These are phyloP conservation scores for Nymphalis io DNA, from an alignment of 1,140 invertebrate genomes.

Conservation along the genomic window DNA sequence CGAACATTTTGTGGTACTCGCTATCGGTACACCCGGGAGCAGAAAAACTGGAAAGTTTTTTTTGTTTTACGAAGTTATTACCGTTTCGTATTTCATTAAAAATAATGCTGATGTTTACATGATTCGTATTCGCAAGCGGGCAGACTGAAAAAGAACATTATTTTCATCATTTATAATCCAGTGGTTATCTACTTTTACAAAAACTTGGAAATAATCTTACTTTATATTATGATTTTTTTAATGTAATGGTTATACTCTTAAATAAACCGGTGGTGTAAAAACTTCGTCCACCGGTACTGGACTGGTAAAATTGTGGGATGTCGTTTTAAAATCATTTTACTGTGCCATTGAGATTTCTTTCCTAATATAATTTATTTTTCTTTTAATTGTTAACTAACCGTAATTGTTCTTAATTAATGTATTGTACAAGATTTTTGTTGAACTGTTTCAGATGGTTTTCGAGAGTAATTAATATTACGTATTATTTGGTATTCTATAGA, in stretches of 20 bases:
- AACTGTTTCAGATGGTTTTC: too few relatives aligned
- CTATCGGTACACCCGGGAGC: slow-evolving; percentile 22
- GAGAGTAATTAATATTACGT: too few relatives aligned
- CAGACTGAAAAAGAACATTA: too few relatives aligned
- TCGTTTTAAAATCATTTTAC: slow-evolving; percentile 3
- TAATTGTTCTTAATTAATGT: too few relatives aligned
- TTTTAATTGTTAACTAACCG: too few relatives aligned
- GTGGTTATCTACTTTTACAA: too few relatives aligned
- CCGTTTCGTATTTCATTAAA: background rate
- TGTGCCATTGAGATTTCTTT: slow-evolving; percentile 1
- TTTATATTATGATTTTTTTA: background rate
- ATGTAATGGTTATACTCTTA: background rate
- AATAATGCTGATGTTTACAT: background rate
- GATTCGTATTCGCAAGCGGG: too few relatives aligned
- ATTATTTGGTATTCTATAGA: too few relatives aligned
- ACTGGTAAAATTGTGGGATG: slow-evolving; percentile 4
- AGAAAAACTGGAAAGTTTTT: slow-evolving; percentile 5
- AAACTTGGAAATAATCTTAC: too few relatives aligned
- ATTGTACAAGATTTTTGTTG: too few relatives aligned
- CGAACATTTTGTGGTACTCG: slow-evolving; percentile 31
- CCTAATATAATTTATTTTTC: background rate
- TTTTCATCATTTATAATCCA: too few relatives aligned
- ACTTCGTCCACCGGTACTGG: background rate
- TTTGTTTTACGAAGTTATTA: background rate
- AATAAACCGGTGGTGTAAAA: background rate